Conservation (phyloP, 2,888 invertebrate genomes). For the Agonopterix heracliana region DNA sequence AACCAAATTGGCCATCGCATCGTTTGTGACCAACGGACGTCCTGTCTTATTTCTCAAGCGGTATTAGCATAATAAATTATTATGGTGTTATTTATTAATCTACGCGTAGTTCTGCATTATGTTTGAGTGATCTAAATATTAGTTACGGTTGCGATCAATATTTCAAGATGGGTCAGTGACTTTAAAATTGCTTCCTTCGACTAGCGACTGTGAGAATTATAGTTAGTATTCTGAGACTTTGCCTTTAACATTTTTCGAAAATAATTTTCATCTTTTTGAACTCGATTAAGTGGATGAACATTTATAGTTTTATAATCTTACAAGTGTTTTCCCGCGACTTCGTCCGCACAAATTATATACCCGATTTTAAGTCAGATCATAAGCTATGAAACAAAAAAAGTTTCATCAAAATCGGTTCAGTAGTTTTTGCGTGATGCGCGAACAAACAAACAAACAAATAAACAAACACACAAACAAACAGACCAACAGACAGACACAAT, state of each 20-base stretch:
- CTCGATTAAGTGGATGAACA: no score
- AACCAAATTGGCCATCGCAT: conserved; percentile 7
- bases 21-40: conserved; percentile 37
- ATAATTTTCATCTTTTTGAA: no score
- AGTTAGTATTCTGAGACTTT: conserved; percentile 11
- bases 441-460: no score
- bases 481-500: no score
- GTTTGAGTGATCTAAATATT: conserved; percentile 17
- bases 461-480: no score
- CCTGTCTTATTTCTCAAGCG: conserved; percentile 40
- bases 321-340: no score
- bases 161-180: conserved; percentile 17
- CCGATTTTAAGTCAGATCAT: no score
- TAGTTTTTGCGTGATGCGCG: no score
- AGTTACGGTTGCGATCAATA: conserved; percentile 1
- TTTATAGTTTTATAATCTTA: no score
- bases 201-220: conserved; percentile 23
- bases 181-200: conserved; percentile 12
- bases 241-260: background rate
- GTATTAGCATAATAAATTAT: conserved; percentile 51
- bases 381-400: no score
- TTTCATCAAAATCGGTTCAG: no score
- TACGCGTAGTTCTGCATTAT: conserved; percentile 13
- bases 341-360: no score
- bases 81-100: conserved; percentile 21